A percentile compares a stretch with the other conserved stretches of the same genome.
These are phyloP conservation scores for Lycopodina hypogea DNA, from an alignment of 37 sponge, comb jelly and placozoan genomes.

Conservation along the genomic window DNA sequence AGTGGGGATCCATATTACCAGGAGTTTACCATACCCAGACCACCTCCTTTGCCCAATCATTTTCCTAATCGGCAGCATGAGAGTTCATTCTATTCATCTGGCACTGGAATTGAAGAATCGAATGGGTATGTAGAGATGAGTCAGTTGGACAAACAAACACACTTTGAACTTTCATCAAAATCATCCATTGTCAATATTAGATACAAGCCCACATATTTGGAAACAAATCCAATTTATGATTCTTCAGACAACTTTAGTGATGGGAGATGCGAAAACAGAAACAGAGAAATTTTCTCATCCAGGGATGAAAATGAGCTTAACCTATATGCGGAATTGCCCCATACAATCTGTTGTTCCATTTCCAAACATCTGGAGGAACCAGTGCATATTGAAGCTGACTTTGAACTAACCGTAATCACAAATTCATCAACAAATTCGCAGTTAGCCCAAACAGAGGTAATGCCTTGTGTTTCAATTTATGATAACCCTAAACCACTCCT, in stretches of 20 bases:
- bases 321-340: constrained; percentile 28
- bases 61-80: not conserved
- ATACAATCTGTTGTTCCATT: constrained; percentile 5
- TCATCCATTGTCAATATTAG: too few relatives aligned
- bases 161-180: not conserved
- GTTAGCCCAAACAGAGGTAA: not conserved
- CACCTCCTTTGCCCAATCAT: constrained; percentile 39
- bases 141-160: not conserved
- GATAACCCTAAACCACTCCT: constrained; percentile 48
- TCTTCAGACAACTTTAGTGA: constrained; percentile 37
- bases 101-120: not conserved
- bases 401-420: constrained; percentile 8
- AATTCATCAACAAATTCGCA: not conserved
- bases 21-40: constrained; percentile 35
- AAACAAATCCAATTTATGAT: constrained; percentile 52
- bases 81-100: constrained; percentile 25
- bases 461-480: constrained; percentile 40
- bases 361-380: constrained; percentile 1
- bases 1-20: constrained; percentile 29
- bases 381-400: constrained; percentile 13
- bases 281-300: not conserved
- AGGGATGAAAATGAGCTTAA: constrained; percentile 18
- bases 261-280: not conserved
- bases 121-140: constrained; percentile 40
- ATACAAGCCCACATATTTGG: constrained; percentile 8